A percentile compares a stretch with the other conserved stretches of the same genome.
Conservation (phyloP, 1,140 invertebrate genomes). For the Drosophila fuyamai region DNA sequence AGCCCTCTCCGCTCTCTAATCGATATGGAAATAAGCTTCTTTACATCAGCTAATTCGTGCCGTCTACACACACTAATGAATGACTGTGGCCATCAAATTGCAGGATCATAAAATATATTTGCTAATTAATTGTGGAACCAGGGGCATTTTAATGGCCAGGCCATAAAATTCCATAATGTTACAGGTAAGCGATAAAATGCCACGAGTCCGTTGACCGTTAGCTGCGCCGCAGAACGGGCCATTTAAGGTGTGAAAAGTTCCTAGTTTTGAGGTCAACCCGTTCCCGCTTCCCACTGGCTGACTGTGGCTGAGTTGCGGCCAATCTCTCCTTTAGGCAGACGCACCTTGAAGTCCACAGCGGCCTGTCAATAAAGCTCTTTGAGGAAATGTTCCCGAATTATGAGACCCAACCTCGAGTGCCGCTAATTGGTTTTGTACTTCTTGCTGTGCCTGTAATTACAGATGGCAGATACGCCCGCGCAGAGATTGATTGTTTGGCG, state of each 20-base stretch:
- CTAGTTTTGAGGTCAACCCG: conserved; percentile 37
- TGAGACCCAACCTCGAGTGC: not conserved
- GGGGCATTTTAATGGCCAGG: conserved; percentile 45
- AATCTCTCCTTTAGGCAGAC: conserved; percentile 1
- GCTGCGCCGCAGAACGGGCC: conserved; percentile 12
- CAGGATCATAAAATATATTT: conserved; percentile 42
- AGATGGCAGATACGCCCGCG: conserved; percentile 39
- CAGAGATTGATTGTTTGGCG: conserved; percentile 62
- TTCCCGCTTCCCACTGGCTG: conserved; percentile 25
- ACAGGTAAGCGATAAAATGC: conserved; percentile 31
- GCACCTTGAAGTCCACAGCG: conserved; percentile 8
- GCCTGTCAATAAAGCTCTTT: not conserved
- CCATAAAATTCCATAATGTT: conserved; percentile 61
- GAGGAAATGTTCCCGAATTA: not conserved
- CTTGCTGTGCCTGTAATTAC: conserved; percentile 24
- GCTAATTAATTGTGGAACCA: conserved; percentile 45
- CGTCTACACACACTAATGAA: conserved; percentile 18
- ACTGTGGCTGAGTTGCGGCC: conserved; percentile 10
- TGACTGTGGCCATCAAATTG: conserved; percentile 10
- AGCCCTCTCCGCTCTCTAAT: not conserved
- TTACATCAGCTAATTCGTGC: not conserved
- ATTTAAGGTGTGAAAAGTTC: conserved; percentile 69
- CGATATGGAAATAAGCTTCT: not conserved
- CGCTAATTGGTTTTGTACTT: conserved; percentile 28
- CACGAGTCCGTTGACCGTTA: conserved; percentile 31